phyloP scores from a whole-genome alignment of 2,797 vertebrate genomes.

The Hybognathus amarus region DNA sequence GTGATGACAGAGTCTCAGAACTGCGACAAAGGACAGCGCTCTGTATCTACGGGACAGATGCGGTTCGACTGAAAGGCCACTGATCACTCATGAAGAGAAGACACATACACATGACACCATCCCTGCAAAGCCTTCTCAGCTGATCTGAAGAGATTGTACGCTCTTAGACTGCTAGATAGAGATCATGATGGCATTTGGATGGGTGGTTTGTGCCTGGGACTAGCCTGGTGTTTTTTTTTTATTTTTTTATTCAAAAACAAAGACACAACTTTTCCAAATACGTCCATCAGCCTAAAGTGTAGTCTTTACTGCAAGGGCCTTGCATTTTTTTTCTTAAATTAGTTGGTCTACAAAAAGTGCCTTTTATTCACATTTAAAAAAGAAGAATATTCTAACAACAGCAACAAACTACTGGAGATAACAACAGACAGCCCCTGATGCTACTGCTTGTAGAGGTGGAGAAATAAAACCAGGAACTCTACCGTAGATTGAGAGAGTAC shows the following conservation, averaged over 20 bases:
- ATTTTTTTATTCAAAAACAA: not conserved
- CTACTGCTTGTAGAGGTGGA: not conserved
- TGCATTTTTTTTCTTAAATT: not conserved
- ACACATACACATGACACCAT: slow-evolving; percentile 40
- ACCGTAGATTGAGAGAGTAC: not conserved
- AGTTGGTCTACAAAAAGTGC: not conserved
- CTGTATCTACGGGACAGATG: slow-evolving; percentile 48
- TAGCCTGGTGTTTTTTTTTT: not conserved
- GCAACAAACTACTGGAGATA: not conserved
- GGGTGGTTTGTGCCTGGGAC: slow-evolving; percentile 21
- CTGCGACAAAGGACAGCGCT: slow-evolving; percentile 42
- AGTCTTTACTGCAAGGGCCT: not conserved
- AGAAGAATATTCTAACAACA: not conserved
- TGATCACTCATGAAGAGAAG: slow-evolving; percentile 45
- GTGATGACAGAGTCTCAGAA: slow-evolving; percentile 50
- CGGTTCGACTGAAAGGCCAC: slow-evolving; percentile 47
- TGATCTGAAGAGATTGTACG: slow-evolving; percentile 19
- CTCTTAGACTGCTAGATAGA: not conserved
- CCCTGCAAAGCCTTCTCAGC: slow-evolving; percentile 13
- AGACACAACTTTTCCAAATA: not conserved
- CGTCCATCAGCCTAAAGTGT: not conserved
- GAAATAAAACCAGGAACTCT: not conserved
- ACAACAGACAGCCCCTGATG: not conserved
- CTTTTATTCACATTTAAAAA: not conserved
- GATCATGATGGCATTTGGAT: slow-evolving; percentile 11